Base-by-base conservation (phyloP, 2,797 vertebrate genomes). In the Falco novaeseelandiae region DNA sequence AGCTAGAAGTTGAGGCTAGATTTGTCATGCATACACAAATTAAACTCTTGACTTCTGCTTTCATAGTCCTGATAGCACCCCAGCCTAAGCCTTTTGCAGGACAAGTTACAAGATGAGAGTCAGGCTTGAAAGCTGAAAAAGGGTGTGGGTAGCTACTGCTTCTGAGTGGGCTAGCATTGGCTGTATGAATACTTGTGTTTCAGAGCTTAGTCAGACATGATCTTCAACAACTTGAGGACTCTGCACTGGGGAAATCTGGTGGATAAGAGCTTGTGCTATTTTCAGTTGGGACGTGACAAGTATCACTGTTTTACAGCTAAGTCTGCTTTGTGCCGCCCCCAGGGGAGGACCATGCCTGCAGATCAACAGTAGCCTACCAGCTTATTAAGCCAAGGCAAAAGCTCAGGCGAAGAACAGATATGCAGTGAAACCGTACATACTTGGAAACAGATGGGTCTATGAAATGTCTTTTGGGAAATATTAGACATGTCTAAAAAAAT, bases 401-500 rank as follows among this genome's bases (percentile, higher is more conserved):
- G 5, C n/a, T 86, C 27, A 63, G 26, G 30, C 27, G 63, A 29
- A 74, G 32, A 85, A 77, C 4, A 62, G 22, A 25, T 5, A 9
- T 7, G 5, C 0, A 1, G 27, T 69, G 21, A 76, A 76, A 69
- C 7, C 3, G 3, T 14, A 22, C 6, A 7, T 55, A 32, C 12
- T 14, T 48, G 25, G 16, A 79, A 42, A 5, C 9, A 66, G 23
- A 58, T 12, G 12, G 16, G 4, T 57, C 30, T 51, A 14, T n/a
- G 9, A 34, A 58, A 82, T 3, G 4, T 48, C n/a, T 44, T 83
- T 51, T 79, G 29, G 38, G 30, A 80, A 85, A 82, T 62, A 78
- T 12, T 34, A 61, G 18, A 86, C 57, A 92, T 32, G 3, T 32
- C 20, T 89, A 66, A 74, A 82, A 82, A 38, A 83, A 52, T 94